Conservation (phyloP, 2,888 invertebrate species). For the Heliconius sara region DNA sequence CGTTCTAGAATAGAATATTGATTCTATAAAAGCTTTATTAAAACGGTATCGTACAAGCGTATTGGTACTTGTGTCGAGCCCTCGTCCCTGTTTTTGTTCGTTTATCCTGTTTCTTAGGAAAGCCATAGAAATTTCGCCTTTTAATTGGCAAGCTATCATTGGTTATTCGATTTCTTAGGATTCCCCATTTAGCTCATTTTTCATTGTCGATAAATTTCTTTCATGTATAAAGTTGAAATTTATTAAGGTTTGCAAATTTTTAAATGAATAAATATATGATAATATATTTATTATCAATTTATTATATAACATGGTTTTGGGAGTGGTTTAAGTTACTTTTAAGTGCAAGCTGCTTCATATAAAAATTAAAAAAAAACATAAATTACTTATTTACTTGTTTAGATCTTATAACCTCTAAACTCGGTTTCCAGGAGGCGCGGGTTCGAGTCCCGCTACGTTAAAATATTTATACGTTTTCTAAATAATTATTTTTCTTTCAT, state of each 20-base stretch:
- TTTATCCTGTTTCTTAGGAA: slow-evolving; percentile 18
- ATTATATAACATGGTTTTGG: too few species aligned
- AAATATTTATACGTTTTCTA: too few species aligned
- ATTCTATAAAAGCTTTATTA: slow-evolving; percentile 9
- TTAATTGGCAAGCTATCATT: slow-evolving; percentile 14
- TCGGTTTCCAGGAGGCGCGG: too few species aligned
- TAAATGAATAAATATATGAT: background rate
- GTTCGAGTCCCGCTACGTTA: too few species aligned
- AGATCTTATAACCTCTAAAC: too few species aligned
- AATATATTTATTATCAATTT: background rate
- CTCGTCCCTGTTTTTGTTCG: slow-evolving; percentile 14
- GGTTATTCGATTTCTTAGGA: background rate
- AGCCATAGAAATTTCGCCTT: slow-evolving; percentile 16
- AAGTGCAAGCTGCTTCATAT: too few species aligned
- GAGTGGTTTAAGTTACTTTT: too few species aligned
- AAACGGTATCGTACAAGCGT: background rate
- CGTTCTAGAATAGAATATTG: slow-evolving; percentile 14
- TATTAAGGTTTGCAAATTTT: background rate
- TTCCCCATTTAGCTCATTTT: slow-evolving; percentile 1
- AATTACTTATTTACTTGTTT: too few species aligned
- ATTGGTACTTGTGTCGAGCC: slow-evolving; percentile 2
- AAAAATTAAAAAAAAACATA: too few species aligned
- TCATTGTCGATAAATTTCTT: background rate
- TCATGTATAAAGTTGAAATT: background rate
- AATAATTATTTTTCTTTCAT: too few species aligned